Evolutionary conservation across 2,113 vertebrate genomes (phyloP), one percentile per base, ranked within the genome.

Genomic region (Sitta europaea): DNA sequence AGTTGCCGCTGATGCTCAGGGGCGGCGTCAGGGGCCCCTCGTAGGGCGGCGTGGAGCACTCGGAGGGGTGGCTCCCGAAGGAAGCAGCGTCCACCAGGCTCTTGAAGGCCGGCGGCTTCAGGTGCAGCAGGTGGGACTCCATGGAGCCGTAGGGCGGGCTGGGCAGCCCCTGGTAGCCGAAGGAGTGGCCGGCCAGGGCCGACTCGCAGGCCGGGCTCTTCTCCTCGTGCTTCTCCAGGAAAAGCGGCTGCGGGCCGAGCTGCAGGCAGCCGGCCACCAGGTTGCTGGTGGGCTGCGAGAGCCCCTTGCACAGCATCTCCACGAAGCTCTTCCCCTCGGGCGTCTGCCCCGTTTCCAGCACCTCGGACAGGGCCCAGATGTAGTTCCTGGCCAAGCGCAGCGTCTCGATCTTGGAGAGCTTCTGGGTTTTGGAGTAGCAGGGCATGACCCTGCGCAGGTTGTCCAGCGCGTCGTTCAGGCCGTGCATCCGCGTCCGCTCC

Each of bases 381-480:
- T 99, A 99, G 90, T 99, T 99, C 93, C 98, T 98, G 14, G 99
- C 99, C 54, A 99, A 96, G 71, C 99, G 97, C 59, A 99, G 94
- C 1, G 99, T 99, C 97, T 99, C 99, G 23, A 99, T 99, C 96
- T 99, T 99, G 84, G 99, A 99, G 48, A 99, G 96, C 67, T 99
- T 99, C 74, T 99, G 99, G 4, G 99, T 99, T 81, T 99, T 99
- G 87, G 99, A 99, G 96, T 99, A 99, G 86, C 99, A 99, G n/a
- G 99, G 99, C 99, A 99, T 99, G 50, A 99, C 99, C 83, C 98
- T 93, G 51, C 99, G 97, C 79, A 99, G 98, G 94, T 98, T 99
- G 55, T 99, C 99, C 79, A 99, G 97, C 24, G 99, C 99, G 10
- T 99, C 99, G 1, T 99, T 99, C 59, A 99, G 97, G 6, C 99